Percentiles rank a stretch among this genome's conserved stretches.
Evolutionary conservation across 2,113 vertebrate genomes (phyloP).

Genomic region (Notechis scutatus): DNA sequence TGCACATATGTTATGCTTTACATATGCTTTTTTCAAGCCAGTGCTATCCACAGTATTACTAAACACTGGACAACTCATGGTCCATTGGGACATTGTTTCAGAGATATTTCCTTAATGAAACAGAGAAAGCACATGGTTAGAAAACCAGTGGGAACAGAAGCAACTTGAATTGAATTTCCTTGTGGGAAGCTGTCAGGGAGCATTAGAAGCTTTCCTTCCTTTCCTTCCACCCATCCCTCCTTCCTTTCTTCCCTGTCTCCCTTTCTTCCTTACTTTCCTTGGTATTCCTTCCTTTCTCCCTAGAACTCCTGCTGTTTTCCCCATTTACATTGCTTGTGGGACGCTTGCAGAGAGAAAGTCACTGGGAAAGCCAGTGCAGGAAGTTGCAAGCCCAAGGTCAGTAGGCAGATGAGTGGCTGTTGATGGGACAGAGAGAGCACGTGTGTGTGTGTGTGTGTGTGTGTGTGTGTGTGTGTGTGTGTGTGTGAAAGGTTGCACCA

Average conservation of each 20-base stretch:
- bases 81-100: background rate
- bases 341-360: background rate
- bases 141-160: background rate
- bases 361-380: background rate
- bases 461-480: background rate
- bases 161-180: background rate
- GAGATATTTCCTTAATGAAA: background rate
- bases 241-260: background rate
- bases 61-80: background rate
- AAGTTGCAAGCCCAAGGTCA: background rate
- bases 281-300: background rate
- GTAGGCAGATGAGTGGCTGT: background rate
- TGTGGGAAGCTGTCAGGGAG: background rate
- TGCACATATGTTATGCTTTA: background rate
- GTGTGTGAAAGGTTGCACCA: background rate
- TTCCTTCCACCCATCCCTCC: background rate
- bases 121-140: background rate
- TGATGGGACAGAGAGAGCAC: background rate
- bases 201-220: background rate
- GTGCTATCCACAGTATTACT: background rate
- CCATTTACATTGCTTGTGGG: background rate
- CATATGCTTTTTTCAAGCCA: background rate
- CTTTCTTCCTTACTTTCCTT: background rate
- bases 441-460: background rate
- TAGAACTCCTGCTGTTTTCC: background rate